A percentile compares a stretch with the other conserved stretches of the same genome.
Conservation (phyloP, 2,113 vertebrate genomes). For the Gambusia holbrooki region DNA sequence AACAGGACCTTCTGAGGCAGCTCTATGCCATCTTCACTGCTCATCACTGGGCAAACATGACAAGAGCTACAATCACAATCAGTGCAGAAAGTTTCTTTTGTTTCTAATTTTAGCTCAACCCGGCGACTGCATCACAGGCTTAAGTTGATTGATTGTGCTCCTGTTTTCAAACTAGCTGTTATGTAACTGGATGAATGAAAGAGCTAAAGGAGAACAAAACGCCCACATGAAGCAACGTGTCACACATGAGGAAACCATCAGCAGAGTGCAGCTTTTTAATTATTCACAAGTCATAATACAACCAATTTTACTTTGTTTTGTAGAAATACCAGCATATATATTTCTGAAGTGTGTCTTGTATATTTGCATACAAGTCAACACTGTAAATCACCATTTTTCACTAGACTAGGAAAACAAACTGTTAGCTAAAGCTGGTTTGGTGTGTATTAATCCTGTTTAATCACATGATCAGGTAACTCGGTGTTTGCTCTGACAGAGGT, state of each 20-base stretch:
- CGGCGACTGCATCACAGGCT: conserved; percentile 13
- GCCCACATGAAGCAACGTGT: conserved; percentile 35
- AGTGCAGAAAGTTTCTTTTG: background rate
- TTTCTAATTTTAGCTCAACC: background rate
- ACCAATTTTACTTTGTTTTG: background rate
- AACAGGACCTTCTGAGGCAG: conserved; percentile 93
- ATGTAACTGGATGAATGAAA: conserved; percentile 56
- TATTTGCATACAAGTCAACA: background rate
- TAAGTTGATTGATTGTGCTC: conserved; percentile 41
- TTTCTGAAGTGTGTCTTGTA: background rate
- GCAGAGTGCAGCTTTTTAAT: background rate
- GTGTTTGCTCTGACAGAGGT: background rate
- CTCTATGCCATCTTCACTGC: conserved; percentile 89
- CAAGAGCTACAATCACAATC: conserved; percentile 10
- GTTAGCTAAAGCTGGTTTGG: background rate
- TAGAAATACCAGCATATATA: background rate
- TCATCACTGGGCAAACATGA: conserved; percentile 71
- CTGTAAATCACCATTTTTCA: background rate
- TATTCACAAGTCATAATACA: background rate
- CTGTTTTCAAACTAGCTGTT: conserved; percentile 39
- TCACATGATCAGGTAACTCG: background rate
- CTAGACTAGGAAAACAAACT: background rate
- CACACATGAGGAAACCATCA: background rate
- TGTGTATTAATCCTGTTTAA: background rate
- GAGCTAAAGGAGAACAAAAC: conserved; percentile 35